Base-by-base conservation (phyloP, 2,113 vertebrate genomes). In the Axis porcinus region DNA sequence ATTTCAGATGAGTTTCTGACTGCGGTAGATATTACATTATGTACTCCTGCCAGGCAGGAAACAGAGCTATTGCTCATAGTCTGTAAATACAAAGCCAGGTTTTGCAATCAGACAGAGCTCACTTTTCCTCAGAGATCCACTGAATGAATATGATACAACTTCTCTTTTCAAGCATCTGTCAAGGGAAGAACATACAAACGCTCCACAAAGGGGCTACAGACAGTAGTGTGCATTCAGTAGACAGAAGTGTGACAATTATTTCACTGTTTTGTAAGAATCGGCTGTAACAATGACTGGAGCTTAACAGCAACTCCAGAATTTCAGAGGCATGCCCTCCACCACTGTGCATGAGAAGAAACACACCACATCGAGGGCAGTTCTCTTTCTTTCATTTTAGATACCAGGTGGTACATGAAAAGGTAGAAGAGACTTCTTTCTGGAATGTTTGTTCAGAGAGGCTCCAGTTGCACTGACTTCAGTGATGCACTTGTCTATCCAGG, bases 111-210 rank as follows among this genome's bases (percentile, higher is more conserved):
- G 70, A n/a, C 27, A 67, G 86, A 70, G 30, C 67, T 86, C 92
- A 96, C 25, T 55, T 43, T 0, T 91, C 94, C 27, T 76, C 52
- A 57, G 9, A 3, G 0, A 47, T 67, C 57, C 19, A 50, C 78
- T 12, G 90, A 33, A 4, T 50, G 40, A 13, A 79, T 3, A 9
- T 74, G 54, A 57, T 45, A 12, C 13, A 4, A 7, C 19, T 45
- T 93, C 67, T 11, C 91, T 94, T 87, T 93, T 43, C 62, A 84
- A 83, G 60, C 30, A 57, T 33, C 40, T 54, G 83, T 79, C 57
- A 79, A 67, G 28, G 40, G 58, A 40, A 78, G 23, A 78, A 30
- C 47, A 91, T 13, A 36, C 76, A 25, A 74, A 74, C 3, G 40
- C 3, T 45, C 67, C 6, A 12, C 54, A 74, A 93, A 52, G 57